phyloP scores from a whole-genome alignment of 2,888 invertebrate species.

The Lobophora halterata region DNA sequence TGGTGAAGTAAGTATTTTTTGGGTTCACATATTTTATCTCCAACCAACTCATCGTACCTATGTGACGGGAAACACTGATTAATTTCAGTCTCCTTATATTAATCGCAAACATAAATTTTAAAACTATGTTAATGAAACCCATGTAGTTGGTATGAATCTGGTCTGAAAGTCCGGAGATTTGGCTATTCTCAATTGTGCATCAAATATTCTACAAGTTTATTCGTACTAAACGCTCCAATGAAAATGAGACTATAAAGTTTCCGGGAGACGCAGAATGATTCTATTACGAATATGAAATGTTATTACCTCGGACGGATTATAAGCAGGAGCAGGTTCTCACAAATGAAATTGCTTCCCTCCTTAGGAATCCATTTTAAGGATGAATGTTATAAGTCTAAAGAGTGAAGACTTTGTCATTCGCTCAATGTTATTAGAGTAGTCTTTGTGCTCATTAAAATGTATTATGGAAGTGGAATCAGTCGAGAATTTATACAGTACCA shows the following conservation, averaged over 20 bases:
- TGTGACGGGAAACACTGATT: too few relatives aligned
- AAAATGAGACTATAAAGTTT: conserved; percentile 80
- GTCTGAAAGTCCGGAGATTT: conserved; percentile 62
- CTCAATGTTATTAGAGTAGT: conserved; percentile 27
- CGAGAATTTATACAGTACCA: background rate
- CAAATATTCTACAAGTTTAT: conserved; percentile 78
- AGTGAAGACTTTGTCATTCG: conserved; percentile 72
- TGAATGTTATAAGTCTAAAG: conserved; percentile 77
- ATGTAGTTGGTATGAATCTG: conserved; percentile 14
- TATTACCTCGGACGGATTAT: conserved; percentile 80
- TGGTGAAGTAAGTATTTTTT: too few relatives aligned
- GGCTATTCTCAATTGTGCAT: conserved; percentile 60
- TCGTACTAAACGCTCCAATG: conserved; percentile 78
- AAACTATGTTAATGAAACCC: too few relatives aligned
- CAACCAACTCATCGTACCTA: too few relatives aligned
- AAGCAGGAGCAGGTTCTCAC: conserved; percentile 78
- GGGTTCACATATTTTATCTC: too few relatives aligned
- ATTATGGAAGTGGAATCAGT: conserved; percentile 17
- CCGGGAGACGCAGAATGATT: conserved; percentile 78
- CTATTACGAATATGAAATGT: conserved; percentile 81
- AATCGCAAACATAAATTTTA: too few relatives aligned
- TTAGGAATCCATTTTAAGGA: conserved; percentile 79
- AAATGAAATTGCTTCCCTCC: conserved; percentile 79
- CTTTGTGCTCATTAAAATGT: conserved; percentile 26
- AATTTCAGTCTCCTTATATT: too few relatives aligned